Evolutionary conservation across 2,888 invertebrate genomes (phyloP), one percentile per base, ranked within the genome.

Genomic region (Sesamia inferens): DNA sequence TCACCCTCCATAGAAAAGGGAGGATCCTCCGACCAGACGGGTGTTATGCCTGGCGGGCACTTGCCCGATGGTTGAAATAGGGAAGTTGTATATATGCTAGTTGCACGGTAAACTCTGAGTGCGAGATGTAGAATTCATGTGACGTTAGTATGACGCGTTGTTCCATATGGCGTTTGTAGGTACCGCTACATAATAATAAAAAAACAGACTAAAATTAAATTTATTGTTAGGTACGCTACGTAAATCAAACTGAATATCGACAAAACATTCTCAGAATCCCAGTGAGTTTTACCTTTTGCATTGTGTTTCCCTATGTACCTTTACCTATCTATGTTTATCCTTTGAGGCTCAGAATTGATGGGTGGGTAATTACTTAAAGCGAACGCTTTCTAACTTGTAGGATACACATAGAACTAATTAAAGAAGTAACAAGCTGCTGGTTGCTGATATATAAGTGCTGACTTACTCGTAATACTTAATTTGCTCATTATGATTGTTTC

Each of bases 291-390:
- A 58, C 78, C 66, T 72, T 72, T 72, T 63, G 51, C 77, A 51
- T 68, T 67, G 54, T 66, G 44, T 66, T 44, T 68, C 5, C n/a
- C 31, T 22, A 24, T 61, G 61, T 64, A 67, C 47, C 54, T 47
- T 42, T 13, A 55, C 24, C 24, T 61, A n/a, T 19, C 65, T 55
- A 22, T 59, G 63, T 73, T 59, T 69, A 74, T 79, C 61, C 48
- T 48, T 16, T 47, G 63, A 24, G 64, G 59, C 54, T 64, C 79
- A 66, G 88, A 89, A 89, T 90, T 91, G 89, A 92, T 92, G 88
- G 89, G 88, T 85, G 88, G 90, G 91, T 92, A 93, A 94, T 93
- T 92, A 92, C 90, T 89, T 88, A 79, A 88, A 85, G 83, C 86
- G 84, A 86, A 81, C 83, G 74, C 31, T 88, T 76, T 78, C 79